Evolutionary conservation across 2,113 vertebrate genomes (phyloP), one percentile per base, ranked within the genome.

Genomic region (Geococcyx californianus): DNA sequence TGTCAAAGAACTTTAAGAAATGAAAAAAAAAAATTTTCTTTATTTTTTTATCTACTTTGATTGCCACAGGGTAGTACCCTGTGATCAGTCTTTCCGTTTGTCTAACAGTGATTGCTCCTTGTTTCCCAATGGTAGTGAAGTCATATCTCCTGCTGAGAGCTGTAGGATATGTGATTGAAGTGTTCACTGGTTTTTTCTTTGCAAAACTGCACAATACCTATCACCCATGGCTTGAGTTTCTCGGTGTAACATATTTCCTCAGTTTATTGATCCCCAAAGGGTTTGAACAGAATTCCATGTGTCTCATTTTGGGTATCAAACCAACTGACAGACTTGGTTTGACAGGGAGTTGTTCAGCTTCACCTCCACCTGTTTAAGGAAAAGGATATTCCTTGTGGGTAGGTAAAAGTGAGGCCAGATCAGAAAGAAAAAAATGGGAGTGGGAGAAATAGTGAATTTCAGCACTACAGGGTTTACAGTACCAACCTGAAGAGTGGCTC

Each of bases 281-380:
- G 47, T 94, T 84, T 64, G 38, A 59, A 75, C n/a, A 59, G 52
- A 23, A 55, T 88, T 81, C 84, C 54, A 51, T 70, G 33, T 51
- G 86, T 86, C 84, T 84, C 68, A 25, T 70, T 86, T 88, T 69
- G 68, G 38, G 10, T 84, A 70, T 88, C 83, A 89, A 86, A 90
- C 45, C 60, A 73, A 16, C 67, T 49, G 64, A 66, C 17, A 70
- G 63, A 44, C 47, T 66, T 74, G 21, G 26, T 69, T 83, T 31
- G 45, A 18, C 9, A 42, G 36, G 21, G 59, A 62, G 16, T 60
- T 69, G 7, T 62, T 87, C 54, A 52, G 45, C 13, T 74, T 81
- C 24, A 75, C 51, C 28, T 79, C 28, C 33, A 45, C 56, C 12
- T 75, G 14, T 68, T 70, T 38, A 33, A 90, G 31, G 34, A 84